Percentiles rank a stretch among this genome's conserved stretches.
These are phyloP conservation scores for Pristiophorus japonicus DNA, from an alignment of 2,113 vertebrate species.

Conservation along the genomic window DNA sequence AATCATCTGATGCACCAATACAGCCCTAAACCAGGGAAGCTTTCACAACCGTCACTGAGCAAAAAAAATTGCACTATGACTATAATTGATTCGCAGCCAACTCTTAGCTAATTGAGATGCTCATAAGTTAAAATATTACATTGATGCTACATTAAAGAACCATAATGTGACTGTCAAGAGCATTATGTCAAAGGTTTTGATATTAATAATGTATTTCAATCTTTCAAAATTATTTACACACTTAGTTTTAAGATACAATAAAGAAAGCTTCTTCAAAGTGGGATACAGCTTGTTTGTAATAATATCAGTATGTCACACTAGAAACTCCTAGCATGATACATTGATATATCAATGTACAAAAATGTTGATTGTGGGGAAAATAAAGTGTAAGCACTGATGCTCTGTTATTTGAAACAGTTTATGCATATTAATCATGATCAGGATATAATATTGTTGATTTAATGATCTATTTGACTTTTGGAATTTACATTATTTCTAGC, in stretches of 20 bases:
- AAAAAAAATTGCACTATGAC: neutral
- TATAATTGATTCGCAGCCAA: constrained; percentile 13
- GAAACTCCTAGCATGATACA: neutral
- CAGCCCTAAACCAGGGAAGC: constrained; percentile 63
- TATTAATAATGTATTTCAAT: neutral
- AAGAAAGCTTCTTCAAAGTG: constrained; percentile 6
- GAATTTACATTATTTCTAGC: neutral
- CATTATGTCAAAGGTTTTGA: neutral
- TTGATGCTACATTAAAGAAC: constrained; percentile 14
- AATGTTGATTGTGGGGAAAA: neutral
- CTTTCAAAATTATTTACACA: neutral
- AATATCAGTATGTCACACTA: neutral
- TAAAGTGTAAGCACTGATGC: neutral
- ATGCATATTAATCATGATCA: neutral
- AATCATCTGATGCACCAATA: constrained; percentile 78
- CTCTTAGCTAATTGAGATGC: constrained; percentile 22
- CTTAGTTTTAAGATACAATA: neutral
- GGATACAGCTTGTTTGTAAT: neutral
- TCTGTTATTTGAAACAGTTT: neutral
- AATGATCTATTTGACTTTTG: neutral
- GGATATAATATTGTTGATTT: neutral
- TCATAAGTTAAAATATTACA: neutral
- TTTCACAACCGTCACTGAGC: constrained; percentile 37
- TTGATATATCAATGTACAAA: neutral
- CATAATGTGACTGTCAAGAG: neutral